Percentiles rank a stretch among this genome's conserved stretches.
phyloP scores from a whole-genome alignment of 2,888 invertebrate genomes.

The Trichogramma dendrolimi region DNA sequence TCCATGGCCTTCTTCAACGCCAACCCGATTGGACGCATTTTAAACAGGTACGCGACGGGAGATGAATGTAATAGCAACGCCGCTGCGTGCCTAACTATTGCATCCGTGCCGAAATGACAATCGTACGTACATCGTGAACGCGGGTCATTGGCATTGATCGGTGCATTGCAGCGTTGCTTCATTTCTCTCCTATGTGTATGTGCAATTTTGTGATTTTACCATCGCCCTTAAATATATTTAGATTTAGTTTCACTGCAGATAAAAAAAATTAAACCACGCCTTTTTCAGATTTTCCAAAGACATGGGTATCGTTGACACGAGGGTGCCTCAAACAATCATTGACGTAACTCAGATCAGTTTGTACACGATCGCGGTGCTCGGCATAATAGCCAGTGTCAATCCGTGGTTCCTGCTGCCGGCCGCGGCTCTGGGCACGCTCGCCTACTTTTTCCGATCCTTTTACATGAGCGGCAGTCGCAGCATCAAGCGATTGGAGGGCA shows the following conservation, averaged over 20 bases:
- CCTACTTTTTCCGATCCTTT: constrained; percentile 70
- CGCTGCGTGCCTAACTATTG: too few species aligned
- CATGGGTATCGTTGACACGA: constrained; percentile 68
- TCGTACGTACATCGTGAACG: too few species aligned
- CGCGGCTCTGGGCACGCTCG: constrained; percentile 63
- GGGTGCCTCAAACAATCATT: constrained; percentile 59
- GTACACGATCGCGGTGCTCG: constrained; percentile 36
- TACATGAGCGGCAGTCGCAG: constrained; percentile 76
- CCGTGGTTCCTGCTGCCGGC: constrained; percentile 69
- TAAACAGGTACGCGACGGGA: constrained; percentile 57
- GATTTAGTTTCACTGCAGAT: neutral
- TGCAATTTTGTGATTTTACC: neutral
- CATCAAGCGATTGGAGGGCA: constrained; percentile 75
- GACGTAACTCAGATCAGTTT: constrained; percentile 68
- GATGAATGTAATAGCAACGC: too few species aligned
- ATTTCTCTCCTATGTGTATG: neutral
- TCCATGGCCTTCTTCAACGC: constrained; percentile 83
- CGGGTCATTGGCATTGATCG: too few species aligned
- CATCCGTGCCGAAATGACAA: too few species aligned
- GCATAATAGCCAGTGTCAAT: constrained; percentile 72
- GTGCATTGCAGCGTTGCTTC: too few species aligned
- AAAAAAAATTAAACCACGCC: neutral
- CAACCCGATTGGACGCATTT: constrained; percentile 76
- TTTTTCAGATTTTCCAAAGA: constrained; percentile 77
- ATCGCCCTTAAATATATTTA: neutral